Base-by-base conservation (phyloP, 2,888 invertebrate genomes). In the Oxytorus armatus region DNA sequence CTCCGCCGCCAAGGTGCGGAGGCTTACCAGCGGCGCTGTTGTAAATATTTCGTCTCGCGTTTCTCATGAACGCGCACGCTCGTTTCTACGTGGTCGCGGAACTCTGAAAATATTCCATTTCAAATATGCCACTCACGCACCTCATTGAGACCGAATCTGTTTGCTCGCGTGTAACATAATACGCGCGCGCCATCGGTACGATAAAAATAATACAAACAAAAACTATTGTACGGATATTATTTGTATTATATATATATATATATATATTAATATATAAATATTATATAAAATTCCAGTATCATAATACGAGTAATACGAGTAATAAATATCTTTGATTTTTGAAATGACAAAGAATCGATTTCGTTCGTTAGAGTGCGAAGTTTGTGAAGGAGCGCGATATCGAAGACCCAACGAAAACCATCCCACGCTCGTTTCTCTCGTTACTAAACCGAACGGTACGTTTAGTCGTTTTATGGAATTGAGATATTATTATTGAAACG, bases 31-130 rank as follows among this genome's bases (percentile, higher is more conserved):
- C 29, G 61, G 11, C 18, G 49, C 57, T 59, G 65, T 66, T 66
- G 53, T 61, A 72, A 65, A 79, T 79, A 79, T 76, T 76, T 79
- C 70, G 69, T 79, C 66, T 75, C 66, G 49, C 70, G 75, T 66
- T 75, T 79, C 53, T 25, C 74, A 74, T 79, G 55, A 74, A 69
- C 57, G 61, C 65, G 44, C 18, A 21, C 21, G 0, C 42, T 7
- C 14, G 11, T 14, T 57, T 36, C 51, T 76, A 79, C 79, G 75
- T 75, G 78, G 59, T 51, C 53, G n/a, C n/a, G 36, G 69, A 70
- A 72, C 10, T 49, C 61, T 53, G 8, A 42, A 65, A 33, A 44
- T 49, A 25, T 70, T 76, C 47, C 59, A 70, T 59, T 70, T 59
- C 63, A 14, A 14, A 39, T 42, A 65, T 53, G 36, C 69, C 42